Evolutionary conservation across 2,888 invertebrate species (phyloP).

Genomic region (Synergus umbraculus): DNA sequence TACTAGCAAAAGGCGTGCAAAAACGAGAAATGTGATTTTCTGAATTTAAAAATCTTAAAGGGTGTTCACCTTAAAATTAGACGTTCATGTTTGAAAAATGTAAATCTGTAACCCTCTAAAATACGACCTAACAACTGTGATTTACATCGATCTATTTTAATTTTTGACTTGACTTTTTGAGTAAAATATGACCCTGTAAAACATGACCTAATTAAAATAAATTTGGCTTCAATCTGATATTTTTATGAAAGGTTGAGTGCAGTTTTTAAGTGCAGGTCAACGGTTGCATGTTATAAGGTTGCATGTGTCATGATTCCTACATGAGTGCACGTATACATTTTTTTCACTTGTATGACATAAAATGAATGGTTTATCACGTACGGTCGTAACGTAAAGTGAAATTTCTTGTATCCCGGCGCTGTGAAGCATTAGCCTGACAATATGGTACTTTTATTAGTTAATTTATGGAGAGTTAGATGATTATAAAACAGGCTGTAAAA

Average conservation of each 20-base stretch:
- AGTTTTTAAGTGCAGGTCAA: neutral
- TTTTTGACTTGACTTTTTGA: no score
- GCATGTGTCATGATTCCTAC: neutral
- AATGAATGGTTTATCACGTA: conserved; percentile 11
- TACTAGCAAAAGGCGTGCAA: no score
- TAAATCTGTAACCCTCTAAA: no score
- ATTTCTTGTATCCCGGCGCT: conserved; percentile 44
- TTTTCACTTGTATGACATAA: conserved; percentile 16
- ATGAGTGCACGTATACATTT: neutral
- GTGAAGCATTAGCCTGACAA: conserved; percentile 50
- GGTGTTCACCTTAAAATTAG: no score
- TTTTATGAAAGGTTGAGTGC: neutral
- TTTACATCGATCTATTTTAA: no score
- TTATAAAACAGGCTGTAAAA: conserved; percentile 56
- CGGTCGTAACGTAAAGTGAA: conserved; percentile 24
- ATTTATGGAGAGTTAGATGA: conserved; percentile 53
- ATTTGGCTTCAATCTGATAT: neutral
- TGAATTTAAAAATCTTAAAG: no score
- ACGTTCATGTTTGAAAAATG: no score
- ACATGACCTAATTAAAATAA: no score
- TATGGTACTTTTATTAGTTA: conserved; percentile 49
- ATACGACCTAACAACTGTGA: no score
- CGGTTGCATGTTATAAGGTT: neutral
- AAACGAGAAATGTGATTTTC: no score
- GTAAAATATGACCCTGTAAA: no score